phyloP scores from a whole-genome alignment of 2,797 vertebrate species.

The Corythornis leucogaster region DNA sequence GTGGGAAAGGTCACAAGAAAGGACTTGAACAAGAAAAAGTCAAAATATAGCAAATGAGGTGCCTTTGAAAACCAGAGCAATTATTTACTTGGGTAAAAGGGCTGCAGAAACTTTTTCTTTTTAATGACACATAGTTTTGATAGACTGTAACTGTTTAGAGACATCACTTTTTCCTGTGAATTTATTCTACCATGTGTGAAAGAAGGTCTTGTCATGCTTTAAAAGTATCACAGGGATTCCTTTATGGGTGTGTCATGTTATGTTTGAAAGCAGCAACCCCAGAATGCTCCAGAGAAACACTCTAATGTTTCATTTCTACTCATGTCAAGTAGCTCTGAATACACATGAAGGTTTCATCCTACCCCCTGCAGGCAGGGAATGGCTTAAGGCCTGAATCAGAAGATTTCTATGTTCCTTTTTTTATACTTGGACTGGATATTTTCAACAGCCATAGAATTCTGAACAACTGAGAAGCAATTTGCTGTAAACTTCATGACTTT shows the following conservation, averaged over 20 bases:
- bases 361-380: not conserved
- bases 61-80: not conserved
- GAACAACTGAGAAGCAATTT: not conserved
- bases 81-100: not conserved
- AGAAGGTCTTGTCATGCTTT: not conserved
- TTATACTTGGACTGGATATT: not conserved
- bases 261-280: not conserved
- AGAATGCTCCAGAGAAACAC: not conserved
- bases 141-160: not conserved
- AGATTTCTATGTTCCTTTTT: conserved; percentile 13
- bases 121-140: not conserved
- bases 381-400: not conserved
- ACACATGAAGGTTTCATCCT: not conserved
- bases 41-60: not conserved
- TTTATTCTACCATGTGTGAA: not conserved
- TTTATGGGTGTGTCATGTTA: not conserved
- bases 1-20: not conserved
- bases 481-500: not conserved
- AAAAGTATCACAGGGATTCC: not conserved
- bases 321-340: not conserved
- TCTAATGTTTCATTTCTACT: not conserved
- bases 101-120: not conserved
- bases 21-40: not conserved
- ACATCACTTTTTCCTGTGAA: not conserved
- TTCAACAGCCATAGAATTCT: not conserved